Percentiles rank a stretch among this genome's conserved stretches.
Conservation (phyloP, 2,797 vertebrate species). For the Anniella stebbinsi region DNA sequence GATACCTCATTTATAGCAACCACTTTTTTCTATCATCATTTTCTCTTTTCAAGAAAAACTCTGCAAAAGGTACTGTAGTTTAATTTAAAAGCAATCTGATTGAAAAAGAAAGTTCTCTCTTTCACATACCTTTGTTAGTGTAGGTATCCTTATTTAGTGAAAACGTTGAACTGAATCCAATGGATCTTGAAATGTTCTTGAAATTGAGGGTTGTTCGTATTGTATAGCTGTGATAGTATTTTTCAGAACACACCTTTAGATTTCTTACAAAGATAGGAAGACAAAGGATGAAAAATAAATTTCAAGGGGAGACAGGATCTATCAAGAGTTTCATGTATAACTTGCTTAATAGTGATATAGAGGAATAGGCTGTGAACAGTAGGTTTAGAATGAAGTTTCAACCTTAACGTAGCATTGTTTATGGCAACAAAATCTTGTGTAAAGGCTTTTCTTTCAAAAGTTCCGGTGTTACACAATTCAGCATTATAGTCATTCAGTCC, state of each 20-base stretch:
- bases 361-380: not conserved
- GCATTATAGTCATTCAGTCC: not conserved
- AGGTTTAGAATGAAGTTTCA: constrained; percentile 50
- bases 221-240: constrained; percentile 1
- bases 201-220: constrained; percentile 31
- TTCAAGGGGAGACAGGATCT: constrained; percentile 29
- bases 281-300: constrained; percentile 41
- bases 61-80: constrained; percentile 54
- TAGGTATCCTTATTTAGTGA: constrained; percentile 41
- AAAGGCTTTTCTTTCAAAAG: not conserved
- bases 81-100: constrained; percentile 60
- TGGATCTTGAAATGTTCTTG: constrained; percentile 35
- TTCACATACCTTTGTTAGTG: constrained; percentile 29
- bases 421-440: not conserved
- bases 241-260: constrained; percentile 43
- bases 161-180: constrained; percentile 34
- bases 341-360: constrained; percentile 38
- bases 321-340: constrained; percentile 32
- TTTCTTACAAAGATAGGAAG: constrained; percentile 33
- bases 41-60: constrained; percentile 64
- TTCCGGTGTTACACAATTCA: constrained; percentile 27
- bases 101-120: constrained; percentile 49
- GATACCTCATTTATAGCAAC: constrained; percentile 67
- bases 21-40: constrained; percentile 41
- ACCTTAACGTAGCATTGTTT: constrained; percentile 40